Conservation (phyloP, 1,140 invertebrate species). For the Drosophila nikananu region DNA sequence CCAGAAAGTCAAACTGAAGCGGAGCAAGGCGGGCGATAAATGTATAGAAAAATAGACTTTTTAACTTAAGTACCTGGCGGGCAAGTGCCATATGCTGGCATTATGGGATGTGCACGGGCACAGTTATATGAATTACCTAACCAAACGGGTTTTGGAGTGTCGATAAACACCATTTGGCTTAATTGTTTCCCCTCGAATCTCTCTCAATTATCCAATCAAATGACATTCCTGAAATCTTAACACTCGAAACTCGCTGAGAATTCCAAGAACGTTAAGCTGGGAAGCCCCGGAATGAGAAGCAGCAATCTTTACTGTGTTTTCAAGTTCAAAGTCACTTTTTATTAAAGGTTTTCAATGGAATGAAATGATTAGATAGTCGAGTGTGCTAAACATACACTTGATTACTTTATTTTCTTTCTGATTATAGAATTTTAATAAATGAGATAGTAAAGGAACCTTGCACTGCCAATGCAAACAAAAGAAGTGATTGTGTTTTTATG, state of each 20-base stretch:
- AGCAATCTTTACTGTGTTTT: conserved; percentile 11
- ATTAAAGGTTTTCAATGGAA: neutral
- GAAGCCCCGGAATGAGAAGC: neutral
- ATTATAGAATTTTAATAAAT: neutral
- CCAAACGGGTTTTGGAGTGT: conserved; percentile 26
- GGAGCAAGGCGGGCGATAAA: conserved; percentile 21
- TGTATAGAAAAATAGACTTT: conserved; percentile 44
- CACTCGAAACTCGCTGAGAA: conserved; percentile 7
- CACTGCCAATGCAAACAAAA: neutral
- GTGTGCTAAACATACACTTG: neutral
- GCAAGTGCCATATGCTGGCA: conserved; percentile 16
- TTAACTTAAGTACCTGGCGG: conserved; percentile 25
- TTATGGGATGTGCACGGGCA: conserved; percentile 7
- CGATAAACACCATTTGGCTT: conserved; percentile 5
- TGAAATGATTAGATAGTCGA: conserved; percentile 17
- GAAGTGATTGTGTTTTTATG: neutral
- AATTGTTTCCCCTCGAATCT: conserved; percentile 9
- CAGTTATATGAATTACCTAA: conserved; percentile 20
- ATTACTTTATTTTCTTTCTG: neutral
- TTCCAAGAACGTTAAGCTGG: conserved; percentile 19
- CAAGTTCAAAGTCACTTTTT: conserved; percentile 34
- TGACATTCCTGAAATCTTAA: conserved; percentile 11
- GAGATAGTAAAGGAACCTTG: conserved; percentile 4
- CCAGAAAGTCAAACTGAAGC: conserved; percentile 28
- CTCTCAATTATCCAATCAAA: conserved; percentile 28